phyloP scores from a whole-genome alignment of 2,888 invertebrate species.

The Drosophila sordidula region DNA sequence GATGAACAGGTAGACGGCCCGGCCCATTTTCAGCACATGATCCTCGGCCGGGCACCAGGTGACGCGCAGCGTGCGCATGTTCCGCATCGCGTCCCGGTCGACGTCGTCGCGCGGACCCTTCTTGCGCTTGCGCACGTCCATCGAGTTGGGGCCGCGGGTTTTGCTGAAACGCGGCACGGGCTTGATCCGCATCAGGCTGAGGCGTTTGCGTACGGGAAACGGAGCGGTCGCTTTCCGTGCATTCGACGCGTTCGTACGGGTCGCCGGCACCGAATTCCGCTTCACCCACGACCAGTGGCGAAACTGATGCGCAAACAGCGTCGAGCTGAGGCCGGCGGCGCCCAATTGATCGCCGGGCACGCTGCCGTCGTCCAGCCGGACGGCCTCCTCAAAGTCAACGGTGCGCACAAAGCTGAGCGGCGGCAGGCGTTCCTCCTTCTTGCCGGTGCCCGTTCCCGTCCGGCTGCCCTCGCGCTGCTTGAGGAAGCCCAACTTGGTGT shows the following conservation, averaged over 20 bases:
- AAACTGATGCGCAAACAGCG: constrained; percentile 88
- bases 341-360: constrained; percentile 89
- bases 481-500: constrained; percentile 87
- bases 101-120: constrained; percentile 86
- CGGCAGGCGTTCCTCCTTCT: constrained; percentile 10
- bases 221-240: not conserved
- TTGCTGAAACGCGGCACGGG: constrained; percentile 33
- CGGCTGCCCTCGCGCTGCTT: constrained; percentile 30
- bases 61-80: constrained; percentile 87
- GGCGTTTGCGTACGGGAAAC: constrained; percentile 42
- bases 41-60: constrained; percentile 90
- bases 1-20: constrained; percentile 87
- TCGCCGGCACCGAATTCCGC: constrained; percentile 29
- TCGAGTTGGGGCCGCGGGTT: constrained; percentile 3
- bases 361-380: constrained; percentile 86
- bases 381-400: constrained; percentile 77
- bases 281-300: constrained; percentile 88
- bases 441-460: constrained; percentile 2
- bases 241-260: constrained; percentile 7
- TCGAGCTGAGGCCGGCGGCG: constrained; percentile 90
- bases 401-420: constrained; percentile 58
- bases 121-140: constrained; percentile 38
- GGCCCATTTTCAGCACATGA: constrained; percentile 88
- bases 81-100: constrained; percentile 88
- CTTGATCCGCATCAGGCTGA: constrained; percentile 45